phyloP scores from a whole-genome alignment of 2,888 invertebrate species.

The Ptilodon capucinus region DNA sequence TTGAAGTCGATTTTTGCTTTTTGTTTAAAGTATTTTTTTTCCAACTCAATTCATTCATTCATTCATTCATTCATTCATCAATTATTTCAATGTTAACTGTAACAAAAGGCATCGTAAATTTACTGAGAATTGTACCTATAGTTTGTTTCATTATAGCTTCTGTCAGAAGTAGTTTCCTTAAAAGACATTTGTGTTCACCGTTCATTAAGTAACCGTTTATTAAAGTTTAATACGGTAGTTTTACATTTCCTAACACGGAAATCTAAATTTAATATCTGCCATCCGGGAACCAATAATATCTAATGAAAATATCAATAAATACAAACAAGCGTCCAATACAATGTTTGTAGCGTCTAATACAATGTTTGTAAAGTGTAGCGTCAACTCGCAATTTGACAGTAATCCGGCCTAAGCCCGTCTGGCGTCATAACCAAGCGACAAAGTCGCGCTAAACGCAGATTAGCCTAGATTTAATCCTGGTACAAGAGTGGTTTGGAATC shows the following conservation, averaged over 20 bases:
- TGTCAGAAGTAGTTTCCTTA: too few species aligned
- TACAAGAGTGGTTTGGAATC: neutral
- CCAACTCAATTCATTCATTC: too few species aligned
- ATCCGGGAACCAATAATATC: slow-evolving; percentile 2
- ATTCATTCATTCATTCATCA: too few species aligned
- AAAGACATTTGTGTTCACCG: neutral
- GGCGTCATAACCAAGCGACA: slow-evolving; percentile 14
- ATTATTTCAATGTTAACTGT: too few species aligned
- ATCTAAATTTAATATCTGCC: neutral
- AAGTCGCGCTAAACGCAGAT: slow-evolving; percentile 17
- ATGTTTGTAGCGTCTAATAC: neutral
- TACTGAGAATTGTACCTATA: too few species aligned
- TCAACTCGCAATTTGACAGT: slow-evolving; percentile 4
- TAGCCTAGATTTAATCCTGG: slow-evolving; percentile 17
- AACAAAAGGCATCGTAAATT: too few species aligned
- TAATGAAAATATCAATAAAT: slow-evolving; percentile 4
- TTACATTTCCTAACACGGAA: neutral
- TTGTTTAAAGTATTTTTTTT: too few species aligned
- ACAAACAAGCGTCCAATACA: neutral
- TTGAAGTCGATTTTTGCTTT: too few species aligned
- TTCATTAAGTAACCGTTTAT: neutral
- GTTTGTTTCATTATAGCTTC: too few species aligned
- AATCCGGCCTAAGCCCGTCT: slow-evolving; percentile 16
- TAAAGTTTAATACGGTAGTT: neutral
- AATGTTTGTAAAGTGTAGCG: neutral